Base-by-base conservation (phyloP, 2,888 invertebrate species). In the Cepaea hortensis region DNA sequence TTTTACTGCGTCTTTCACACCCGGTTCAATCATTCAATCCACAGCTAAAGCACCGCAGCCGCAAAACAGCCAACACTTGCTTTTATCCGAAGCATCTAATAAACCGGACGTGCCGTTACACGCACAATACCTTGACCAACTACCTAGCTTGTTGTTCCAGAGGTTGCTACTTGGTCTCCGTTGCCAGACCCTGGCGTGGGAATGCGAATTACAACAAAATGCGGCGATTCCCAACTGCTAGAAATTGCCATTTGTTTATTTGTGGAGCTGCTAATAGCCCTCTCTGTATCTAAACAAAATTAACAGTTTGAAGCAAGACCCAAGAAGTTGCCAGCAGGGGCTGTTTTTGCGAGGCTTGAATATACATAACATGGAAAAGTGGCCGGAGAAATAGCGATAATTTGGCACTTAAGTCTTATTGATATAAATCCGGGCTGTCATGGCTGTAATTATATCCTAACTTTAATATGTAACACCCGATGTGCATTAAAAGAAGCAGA, bases 121-220 rank as follows among this genome's bases (percentile, higher is more conserved):
- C 18, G 68, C 5, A 5, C 75, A 15, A 68, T 48, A 11, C 23
- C 68, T 65, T 62, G 81, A 20, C 35, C 35, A 48, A 20, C 20
- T 13, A 68, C 20, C 48, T 6, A 61, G 68, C 11, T 68, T 81
- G 81, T 81, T 81, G 61, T 81, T 46, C 46, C 18, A 68, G 11
- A 68, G 62, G 35, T 65, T 65, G 81, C 46, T 81, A 81, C 81
- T 81, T 65, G 20, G 35, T 81, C 46, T 46, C 81, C 20, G 81
- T 68, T 18, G 61, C 68, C 20, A 35, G 18, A 35, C 46, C 48
- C 68, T 46, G 68, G 81, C 81, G 81, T 81, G 81, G 81, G 81
- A 81, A 81, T 76, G 23, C 50, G 18, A 48, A 11, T 15, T 76
- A 50, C 48, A 76, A 55, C 55, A 55, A 55, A 55, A 55, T 76